These are phyloP conservation scores for Bombus pascuorum DNA, from an alignment of 1,140 invertebrate species.

Conservation along the genomic window DNA sequence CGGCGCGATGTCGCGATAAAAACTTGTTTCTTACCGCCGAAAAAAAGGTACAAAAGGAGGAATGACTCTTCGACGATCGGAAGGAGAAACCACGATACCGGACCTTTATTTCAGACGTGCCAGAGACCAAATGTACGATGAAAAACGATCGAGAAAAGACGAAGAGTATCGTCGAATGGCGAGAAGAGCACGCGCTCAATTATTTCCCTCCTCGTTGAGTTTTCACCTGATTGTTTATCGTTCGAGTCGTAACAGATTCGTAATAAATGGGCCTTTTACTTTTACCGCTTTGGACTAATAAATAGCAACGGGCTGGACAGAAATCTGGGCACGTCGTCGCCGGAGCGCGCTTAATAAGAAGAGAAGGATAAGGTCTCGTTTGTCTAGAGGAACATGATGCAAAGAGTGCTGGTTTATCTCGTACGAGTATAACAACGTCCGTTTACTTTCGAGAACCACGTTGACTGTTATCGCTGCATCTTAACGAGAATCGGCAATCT, in stretches of 20 bases:
- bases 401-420: conserved; percentile 53
- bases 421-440: conserved; percentile 45
- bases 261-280: conserved; percentile 48
- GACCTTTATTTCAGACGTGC: not conserved
- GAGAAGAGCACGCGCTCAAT: conserved; percentile 11
- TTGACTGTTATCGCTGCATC: conserved; percentile 55
- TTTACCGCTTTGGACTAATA: conserved; percentile 28
- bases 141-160: not conserved
- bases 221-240: conserved; percentile 42
- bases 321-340: conserved; percentile 41
- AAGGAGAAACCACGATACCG: conserved; percentile 1
- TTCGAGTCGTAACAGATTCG: conserved; percentile 25
- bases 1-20: not conserved
- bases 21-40: not conserved
- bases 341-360: conserved; percentile 32
- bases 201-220: not conserved
- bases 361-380: conserved; percentile 48
- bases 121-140: not conserved
- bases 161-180: not conserved
- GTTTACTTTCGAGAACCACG: conserved; percentile 55
- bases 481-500: conserved; percentile 69
- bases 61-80: not conserved
- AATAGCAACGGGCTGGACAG: conserved; percentile 28
- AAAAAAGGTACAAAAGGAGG: not conserved
- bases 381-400: conserved; percentile 49